These are phyloP conservation scores for Hyperoplus lanceolatus DNA, from an alignment of 2,797 vertebrate species.

Conservation along the genomic window DNA sequence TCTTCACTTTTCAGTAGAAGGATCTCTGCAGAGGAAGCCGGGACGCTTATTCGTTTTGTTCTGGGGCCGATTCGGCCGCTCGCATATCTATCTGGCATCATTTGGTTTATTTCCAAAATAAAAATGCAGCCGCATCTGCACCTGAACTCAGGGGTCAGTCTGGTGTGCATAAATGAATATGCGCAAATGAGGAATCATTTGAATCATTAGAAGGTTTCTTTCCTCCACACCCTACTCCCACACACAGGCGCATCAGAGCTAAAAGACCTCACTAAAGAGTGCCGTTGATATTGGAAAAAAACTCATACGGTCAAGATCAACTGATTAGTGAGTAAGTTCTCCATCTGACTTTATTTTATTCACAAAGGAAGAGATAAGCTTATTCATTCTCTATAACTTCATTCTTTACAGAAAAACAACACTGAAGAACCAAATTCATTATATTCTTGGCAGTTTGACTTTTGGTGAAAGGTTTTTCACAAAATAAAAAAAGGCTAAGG, in stretches of 20 bases:
- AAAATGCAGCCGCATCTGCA: constrained; percentile 43
- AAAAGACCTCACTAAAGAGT: constrained; percentile 36
- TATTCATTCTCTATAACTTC: constrained; percentile 51
- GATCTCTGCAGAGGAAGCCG: constrained; percentile 7
- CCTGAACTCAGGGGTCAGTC: constrained; percentile 67
- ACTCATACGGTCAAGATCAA: constrained; percentile 46
- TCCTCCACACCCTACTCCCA: constrained; percentile 59
- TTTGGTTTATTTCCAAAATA: constrained; percentile 62
- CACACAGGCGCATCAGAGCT: constrained; percentile 48
- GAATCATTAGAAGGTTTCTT: constrained; percentile 44
- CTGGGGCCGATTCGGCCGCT: constrained; percentile 20
- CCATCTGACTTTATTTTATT: constrained; percentile 45
- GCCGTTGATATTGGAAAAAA: constrained; percentile 36
- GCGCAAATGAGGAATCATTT: not conserved
- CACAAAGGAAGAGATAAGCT: constrained; percentile 49
- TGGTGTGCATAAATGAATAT: constrained; percentile 1
- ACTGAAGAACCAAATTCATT: not conserved
- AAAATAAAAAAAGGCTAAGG: not conserved
- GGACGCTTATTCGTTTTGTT: constrained; percentile 51
- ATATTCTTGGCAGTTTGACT: constrained; percentile 29
- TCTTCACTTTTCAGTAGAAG: not conserved
- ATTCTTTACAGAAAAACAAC: constrained; percentile 10
- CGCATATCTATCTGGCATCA: constrained; percentile 18
- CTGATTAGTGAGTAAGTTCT: constrained; percentile 64
- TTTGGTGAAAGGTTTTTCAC: constrained; percentile 34